Evolutionary conservation across 2,797 vertebrate species (phyloP).

Genomic region (Takifugu ocellatus): DNA sequence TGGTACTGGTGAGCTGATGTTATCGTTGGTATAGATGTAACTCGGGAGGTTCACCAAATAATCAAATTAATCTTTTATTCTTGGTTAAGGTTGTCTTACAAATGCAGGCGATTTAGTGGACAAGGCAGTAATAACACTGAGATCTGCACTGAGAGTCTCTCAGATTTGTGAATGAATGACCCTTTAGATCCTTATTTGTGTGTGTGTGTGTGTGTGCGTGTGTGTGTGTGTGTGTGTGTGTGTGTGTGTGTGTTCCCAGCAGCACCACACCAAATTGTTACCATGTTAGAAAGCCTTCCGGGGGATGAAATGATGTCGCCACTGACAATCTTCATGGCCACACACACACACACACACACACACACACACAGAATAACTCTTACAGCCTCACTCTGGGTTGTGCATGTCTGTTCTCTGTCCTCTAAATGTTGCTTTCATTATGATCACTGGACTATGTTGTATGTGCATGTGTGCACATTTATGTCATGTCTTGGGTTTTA

Average conservation of each 20-base stretch:
- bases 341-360: conserved; percentile 4
- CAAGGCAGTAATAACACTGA: conserved; percentile 26
- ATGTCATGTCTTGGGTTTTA: conserved; percentile 20
- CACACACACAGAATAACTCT: no score
- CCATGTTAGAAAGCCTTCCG: conserved; percentile 31
- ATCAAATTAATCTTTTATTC: conserved; percentile 4
- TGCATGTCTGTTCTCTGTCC: conserved; percentile 25
- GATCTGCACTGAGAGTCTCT: conserved; percentile 22
- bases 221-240: conserved; percentile 10
- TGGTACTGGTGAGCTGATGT: no score
- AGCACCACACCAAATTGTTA: conserved; percentile 1
- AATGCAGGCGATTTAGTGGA: conserved; percentile 18
- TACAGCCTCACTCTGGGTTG: conserved; percentile 10
- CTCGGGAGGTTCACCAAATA: no score
- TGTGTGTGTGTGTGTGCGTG: neutral
- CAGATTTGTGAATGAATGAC: conserved; percentile 35
- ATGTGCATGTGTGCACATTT: neutral
- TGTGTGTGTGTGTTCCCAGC: conserved; percentile 1
- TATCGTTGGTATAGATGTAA: no score
- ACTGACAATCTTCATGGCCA: conserved; percentile 25
- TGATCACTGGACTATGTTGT: conserved; percentile 21
- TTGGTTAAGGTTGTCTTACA: conserved; percentile 8
- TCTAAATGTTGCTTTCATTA: conserved; percentile 38
- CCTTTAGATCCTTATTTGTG: conserved; percentile 19
- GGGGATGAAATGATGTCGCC: conserved; percentile 29